A percentile compares a stretch with the other conserved stretches of the same genome.
Evolutionary conservation across 2,113 vertebrate genomes (phyloP).

Genomic region (Hylia prasina): DNA sequence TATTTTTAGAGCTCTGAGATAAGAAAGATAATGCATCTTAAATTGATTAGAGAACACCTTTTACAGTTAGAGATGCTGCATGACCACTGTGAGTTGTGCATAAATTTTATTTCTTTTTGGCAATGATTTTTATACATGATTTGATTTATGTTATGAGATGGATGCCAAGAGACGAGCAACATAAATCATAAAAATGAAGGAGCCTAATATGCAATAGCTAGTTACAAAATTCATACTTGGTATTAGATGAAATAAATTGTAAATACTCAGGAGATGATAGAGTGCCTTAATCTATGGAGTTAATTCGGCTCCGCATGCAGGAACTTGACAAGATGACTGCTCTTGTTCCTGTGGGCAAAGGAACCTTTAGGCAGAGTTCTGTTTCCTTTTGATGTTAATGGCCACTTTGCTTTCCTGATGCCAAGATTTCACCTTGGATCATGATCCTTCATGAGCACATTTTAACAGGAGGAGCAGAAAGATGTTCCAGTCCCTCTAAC

Average conservation of each 20-base stretch:
- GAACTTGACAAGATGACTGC: neutral
- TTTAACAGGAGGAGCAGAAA: neutral
- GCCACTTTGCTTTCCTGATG: neutral
- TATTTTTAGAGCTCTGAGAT: conserved; percentile 27
- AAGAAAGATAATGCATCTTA: conserved; percentile 26
- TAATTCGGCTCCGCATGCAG: conserved; percentile 1
- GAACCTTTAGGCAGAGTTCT: neutral
- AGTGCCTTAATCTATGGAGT: neutral
- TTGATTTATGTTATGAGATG: conserved; percentile 50
- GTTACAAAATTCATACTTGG: conserved; percentile 48
- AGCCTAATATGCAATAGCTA: conserved; percentile 28
- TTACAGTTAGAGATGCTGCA: conserved; percentile 32
- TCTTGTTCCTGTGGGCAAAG: neutral
- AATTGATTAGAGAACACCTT: conserved; percentile 40
- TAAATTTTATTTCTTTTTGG: conserved; percentile 56
- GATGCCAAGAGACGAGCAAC: conserved; percentile 21
- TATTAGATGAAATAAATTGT: conserved; percentile 45
- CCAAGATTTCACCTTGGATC: neutral
- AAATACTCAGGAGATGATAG: conserved; percentile 11
- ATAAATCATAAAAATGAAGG: conserved; percentile 57
- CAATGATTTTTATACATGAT: conserved; percentile 26
- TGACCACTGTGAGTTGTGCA: conserved; percentile 14
- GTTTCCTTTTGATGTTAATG: neutral
- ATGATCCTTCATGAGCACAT: neutral
- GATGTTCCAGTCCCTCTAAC: neutral